phyloP scores from a whole-genome alignment of 2,888 invertebrate genomes.

The Julus scanicus region DNA sequence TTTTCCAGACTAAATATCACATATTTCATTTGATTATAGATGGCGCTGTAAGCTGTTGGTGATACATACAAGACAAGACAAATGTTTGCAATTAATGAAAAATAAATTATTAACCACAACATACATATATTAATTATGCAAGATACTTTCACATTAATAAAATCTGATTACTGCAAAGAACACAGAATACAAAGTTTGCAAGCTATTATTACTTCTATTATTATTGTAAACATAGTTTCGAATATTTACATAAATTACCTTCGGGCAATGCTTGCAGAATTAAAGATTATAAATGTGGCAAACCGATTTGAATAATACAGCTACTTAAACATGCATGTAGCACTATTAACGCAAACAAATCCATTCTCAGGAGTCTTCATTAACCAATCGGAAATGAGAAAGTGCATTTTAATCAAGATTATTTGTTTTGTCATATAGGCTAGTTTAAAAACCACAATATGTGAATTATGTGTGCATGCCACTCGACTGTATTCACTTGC shows the following conservation, averaged over 20 bases:
- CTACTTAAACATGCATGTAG: too few species aligned
- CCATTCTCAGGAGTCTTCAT: background rate
- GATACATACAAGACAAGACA: background rate
- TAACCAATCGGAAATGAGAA: background rate
- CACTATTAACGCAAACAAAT: too few species aligned
- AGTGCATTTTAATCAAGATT: background rate
- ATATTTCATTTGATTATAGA: background rate
- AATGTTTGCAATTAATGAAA: background rate
- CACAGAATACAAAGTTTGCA: too few species aligned
- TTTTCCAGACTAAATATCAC: too few species aligned
- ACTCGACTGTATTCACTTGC: background rate
- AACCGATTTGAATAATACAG: too few species aligned
- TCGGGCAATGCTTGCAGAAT: too few species aligned
- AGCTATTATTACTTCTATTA: background rate
- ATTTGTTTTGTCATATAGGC: too few species aligned
- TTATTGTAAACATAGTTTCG: background rate
- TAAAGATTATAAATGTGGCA: too few species aligned
- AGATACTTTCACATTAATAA: background rate
- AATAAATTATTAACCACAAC: background rate
- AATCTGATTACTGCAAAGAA: background rate
- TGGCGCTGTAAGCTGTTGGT: background rate
- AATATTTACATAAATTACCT: background rate
- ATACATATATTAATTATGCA: background rate
- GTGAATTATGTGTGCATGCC: background rate
- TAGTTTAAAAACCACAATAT: background rate